Conservation (phyloP, 2,797 vertebrate species). For the Acanthornis magna region DNA sequence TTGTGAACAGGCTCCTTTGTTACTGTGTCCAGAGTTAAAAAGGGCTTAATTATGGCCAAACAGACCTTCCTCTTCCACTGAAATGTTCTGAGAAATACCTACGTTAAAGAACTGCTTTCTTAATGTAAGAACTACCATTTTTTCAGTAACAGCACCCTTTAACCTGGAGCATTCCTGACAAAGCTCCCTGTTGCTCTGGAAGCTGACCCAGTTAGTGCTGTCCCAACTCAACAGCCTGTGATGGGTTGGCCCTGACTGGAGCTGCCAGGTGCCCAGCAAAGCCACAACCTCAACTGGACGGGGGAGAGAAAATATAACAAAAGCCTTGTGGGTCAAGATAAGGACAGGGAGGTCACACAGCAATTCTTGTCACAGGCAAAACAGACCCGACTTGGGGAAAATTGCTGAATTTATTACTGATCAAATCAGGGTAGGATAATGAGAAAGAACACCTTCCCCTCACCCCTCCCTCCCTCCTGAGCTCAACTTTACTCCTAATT, state of each 20-base stretch:
- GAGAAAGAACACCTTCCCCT: not conserved
- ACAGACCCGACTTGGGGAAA: not conserved
- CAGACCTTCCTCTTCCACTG: not conserved
- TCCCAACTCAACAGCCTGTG: not conserved
- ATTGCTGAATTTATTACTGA: not conserved
- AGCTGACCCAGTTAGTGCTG: not conserved
- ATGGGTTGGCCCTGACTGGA: not conserved
- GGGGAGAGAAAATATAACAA: not conserved
- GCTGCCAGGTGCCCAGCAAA: not conserved
- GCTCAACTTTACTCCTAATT: not conserved
- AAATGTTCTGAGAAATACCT: not conserved
- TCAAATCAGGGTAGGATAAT: not conserved
- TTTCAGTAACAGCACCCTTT: not conserved
- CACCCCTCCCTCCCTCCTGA: not conserved
- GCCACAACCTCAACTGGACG: not conserved
- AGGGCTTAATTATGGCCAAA: not conserved
- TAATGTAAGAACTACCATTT: not conserved
- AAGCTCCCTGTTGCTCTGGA: not conserved
- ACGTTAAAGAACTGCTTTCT: not conserved
- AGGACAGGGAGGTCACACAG: not conserved
- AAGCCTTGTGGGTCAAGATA: accelerated
- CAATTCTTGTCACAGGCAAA: not conserved
- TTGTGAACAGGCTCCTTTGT: not conserved
- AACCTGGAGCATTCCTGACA: not conserved
- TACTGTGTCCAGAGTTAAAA: not conserved